Base-by-base conservation (phyloP, 2,888 invertebrate species). In the Cordilura impudica region DNA sequence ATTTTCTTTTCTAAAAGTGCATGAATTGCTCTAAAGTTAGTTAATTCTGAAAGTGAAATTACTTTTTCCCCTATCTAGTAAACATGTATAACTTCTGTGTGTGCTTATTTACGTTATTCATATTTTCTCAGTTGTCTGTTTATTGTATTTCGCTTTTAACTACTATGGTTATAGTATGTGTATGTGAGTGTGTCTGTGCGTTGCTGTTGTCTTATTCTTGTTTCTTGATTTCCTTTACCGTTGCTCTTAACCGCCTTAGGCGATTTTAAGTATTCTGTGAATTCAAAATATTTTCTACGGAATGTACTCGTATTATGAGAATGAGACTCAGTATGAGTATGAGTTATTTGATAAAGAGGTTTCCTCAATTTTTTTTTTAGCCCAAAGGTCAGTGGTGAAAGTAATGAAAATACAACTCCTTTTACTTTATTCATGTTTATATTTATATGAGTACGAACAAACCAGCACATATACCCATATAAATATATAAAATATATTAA, bases 201-300 rank as follows among this genome's bases (percentile, higher is more conserved):
- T 31, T 45, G 26, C 31, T 70, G 74, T 43, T 67, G 53, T 51
- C 60, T 63, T 71, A 67, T 75, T 67, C 58, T 75, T 75, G 56
- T 79, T 79, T 67, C 71, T 79, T 79, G 75, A 79, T 79, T 79
- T 79, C 79, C 79, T 79, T 71, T 75, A 79, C 71, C 79, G 75
- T 63, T 79, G 75, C 75, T 79, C 71, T 67, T 71, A 71, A 45
- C 10, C 21, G 61, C 29, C 67, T 58, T 2, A 39, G 39, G 74
- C 31, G 21, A n/a, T 70, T 61, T 71, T 29, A 79, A 79, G 71
- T 79, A 67, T 79, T 79, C 75, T 72, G 79, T 79, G 71, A 63
- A 75, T 67, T 54, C 71, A 56, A 66, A 75, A 61, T 56, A 71
- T 49, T 39, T 29, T 74, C 49, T 61, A 54, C 23, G 35, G 43